Conservation (phyloP, 2,797 vertebrate species). For the Hipposideros larvatus region DNA sequence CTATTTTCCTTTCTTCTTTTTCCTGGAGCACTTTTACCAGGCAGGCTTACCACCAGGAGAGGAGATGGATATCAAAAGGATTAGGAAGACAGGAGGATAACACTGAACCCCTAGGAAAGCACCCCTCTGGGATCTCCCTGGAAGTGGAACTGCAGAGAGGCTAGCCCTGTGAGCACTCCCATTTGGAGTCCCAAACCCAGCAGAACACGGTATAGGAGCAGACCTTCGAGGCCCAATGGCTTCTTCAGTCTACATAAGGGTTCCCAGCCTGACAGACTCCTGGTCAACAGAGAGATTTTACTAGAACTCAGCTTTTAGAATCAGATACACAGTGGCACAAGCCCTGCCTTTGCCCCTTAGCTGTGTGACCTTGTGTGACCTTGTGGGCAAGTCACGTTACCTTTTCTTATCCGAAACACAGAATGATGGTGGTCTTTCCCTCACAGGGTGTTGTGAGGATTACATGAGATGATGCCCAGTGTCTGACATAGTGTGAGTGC, state of each 20-base stretch:
- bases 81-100: not conserved
- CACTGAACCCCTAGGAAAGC: not conserved
- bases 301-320: not conserved
- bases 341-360: not conserved
- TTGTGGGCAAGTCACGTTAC: not conserved
- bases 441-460: not conserved
- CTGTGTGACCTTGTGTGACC: not conserved
- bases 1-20: not conserved
- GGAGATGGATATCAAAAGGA: not conserved
- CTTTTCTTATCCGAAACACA: not conserved
- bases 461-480: rapidly evolving
- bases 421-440: not conserved
- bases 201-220: rapidly evolving
- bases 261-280: not conserved
- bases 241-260: not conserved
- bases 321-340: no score
- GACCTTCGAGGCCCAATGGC: not conserved
- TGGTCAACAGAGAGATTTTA: not conserved
- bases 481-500: not conserved
- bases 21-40: not conserved
- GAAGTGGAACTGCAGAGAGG: not conserved
- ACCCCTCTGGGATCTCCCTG: not conserved
- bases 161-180: not conserved
- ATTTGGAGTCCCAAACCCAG: not conserved
- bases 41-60: not conserved